Evolutionary conservation across 2,797 vertebrate genomes (phyloP).

Genomic region (Lacerta agilis): DNA sequence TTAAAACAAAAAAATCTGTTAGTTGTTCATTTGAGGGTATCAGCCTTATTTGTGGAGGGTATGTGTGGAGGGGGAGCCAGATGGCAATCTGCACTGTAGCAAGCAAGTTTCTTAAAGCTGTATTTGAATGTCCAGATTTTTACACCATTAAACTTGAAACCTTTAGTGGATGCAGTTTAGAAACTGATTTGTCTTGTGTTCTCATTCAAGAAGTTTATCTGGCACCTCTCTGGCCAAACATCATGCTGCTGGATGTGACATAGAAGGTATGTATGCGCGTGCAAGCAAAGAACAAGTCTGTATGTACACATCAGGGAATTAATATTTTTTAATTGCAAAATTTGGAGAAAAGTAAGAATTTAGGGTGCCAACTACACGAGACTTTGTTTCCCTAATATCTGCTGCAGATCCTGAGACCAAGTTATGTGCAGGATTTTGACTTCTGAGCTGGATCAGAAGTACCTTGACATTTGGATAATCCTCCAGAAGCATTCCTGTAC

Average conservation of each 20-base stretch:
- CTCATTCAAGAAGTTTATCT: slow-evolving; percentile 60
- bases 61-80: slow-evolving; percentile 48
- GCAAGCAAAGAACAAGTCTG: slow-evolving; percentile 10
- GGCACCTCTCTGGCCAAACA: slow-evolving; percentile 51
- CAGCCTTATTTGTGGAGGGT: slow-evolving; percentile 56
- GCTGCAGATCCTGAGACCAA: slow-evolving; percentile 15
- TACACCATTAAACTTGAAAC: slow-evolving; percentile 75
- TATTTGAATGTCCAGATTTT: slow-evolving; percentile 72
- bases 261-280: slow-evolving; percentile 30
- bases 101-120: slow-evolving; percentile 65
- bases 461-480: slow-evolving; percentile 31
- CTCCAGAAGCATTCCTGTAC: background rate
- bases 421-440: slow-evolving; percentile 20
- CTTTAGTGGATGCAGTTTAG: slow-evolving; percentile 71
- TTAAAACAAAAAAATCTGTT: slow-evolving; percentile 35
- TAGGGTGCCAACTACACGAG: slow-evolving; percentile 14
- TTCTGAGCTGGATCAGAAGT: slow-evolving; percentile 16
- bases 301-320: slow-evolving; percentile 3
- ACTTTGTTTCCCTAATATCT: slow-evolving; percentile 35
- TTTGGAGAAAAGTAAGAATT: slow-evolving; percentile 28
- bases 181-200: slow-evolving; percentile 66
- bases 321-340: slow-evolving; percentile 8
- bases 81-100: slow-evolving; percentile 71
- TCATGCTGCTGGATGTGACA: slow-evolving; percentile 45
- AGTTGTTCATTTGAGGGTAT: slow-evolving; percentile 60